Evolutionary conservation across 2,888 invertebrate genomes (phyloP).

Genomic region (Mimas tiliae): DNA sequence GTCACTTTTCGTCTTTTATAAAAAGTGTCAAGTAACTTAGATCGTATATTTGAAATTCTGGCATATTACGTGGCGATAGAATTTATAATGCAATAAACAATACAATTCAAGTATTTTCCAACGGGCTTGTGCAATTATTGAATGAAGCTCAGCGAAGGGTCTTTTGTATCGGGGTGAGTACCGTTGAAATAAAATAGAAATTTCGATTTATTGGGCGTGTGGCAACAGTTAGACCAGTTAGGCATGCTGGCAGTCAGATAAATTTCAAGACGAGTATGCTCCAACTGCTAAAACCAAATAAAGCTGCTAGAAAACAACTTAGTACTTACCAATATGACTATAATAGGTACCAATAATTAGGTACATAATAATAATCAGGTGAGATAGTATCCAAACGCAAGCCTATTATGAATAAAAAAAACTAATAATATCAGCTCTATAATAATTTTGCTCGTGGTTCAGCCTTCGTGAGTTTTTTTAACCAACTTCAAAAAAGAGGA

Average conservation of each 20-base stretch:
- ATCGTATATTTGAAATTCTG: background rate
- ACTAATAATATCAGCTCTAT: too few species aligned
- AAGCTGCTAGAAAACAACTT: too few species aligned
- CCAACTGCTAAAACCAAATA: too few species aligned
- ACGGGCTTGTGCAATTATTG: slow-evolving; percentile 61
- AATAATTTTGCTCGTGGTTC: too few species aligned
- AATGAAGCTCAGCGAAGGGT: slow-evolving; percentile 50
- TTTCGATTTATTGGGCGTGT: background rate
- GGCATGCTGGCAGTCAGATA: background rate
- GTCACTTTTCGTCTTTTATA: background rate
- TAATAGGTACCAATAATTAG: too few species aligned
- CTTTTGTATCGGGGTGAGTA: slow-evolving; percentile 36
- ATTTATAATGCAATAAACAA: slow-evolving; percentile 20
- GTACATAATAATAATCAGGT: too few species aligned
- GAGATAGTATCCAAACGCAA: too few species aligned
- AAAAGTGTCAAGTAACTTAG: too few species aligned
- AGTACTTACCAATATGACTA: too few species aligned
- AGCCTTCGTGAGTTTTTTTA: too few species aligned
- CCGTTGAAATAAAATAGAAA: slow-evolving; percentile 31
- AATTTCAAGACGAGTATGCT: background rate
- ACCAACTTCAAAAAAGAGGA: too few species aligned
- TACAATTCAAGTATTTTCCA: slow-evolving; percentile 24
- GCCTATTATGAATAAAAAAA: too few species aligned
- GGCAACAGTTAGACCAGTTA: background rate
- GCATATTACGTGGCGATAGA: slow-evolving; percentile 2